Conservation (phyloP, 2,797 vertebrate genomes). For the Chrysocyon brachyurus region DNA sequence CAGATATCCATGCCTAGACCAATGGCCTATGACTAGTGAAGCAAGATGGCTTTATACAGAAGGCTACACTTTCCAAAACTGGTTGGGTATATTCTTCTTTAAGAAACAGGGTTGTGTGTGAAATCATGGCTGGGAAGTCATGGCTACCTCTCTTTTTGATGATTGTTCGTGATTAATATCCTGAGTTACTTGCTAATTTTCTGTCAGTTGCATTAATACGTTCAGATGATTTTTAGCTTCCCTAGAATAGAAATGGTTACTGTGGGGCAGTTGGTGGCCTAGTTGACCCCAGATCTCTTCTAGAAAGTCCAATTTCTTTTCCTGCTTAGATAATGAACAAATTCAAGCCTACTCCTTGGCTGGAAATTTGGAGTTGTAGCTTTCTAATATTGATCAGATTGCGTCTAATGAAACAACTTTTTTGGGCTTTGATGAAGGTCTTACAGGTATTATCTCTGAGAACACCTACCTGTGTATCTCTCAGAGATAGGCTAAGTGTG, state of each 20-base stretch:
- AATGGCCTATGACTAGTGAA: neutral
- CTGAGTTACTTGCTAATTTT: conserved; percentile 10
- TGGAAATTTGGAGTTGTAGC: conserved; percentile 17
- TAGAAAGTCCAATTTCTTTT: neutral
- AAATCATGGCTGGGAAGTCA: neutral
- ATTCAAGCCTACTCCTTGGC: neutral
- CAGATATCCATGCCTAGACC: neutral
- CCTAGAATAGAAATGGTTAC: neutral
- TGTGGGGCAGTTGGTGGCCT: conserved; percentile 10
- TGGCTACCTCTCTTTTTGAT: neutral
- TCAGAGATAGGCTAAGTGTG: neutral
- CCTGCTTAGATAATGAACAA: neutral
- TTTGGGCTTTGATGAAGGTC: neutral
- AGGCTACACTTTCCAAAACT: neutral
- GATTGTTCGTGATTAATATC: neutral
- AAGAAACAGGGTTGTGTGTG: neutral
- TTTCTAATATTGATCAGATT: neutral
- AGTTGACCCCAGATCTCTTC: neutral
- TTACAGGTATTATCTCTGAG: neutral
- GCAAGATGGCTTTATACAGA: neutral
- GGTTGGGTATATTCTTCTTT: neutral
- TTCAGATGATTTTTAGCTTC: neutral
- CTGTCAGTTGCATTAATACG: neutral
- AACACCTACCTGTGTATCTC: neutral
- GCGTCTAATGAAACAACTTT: neutral